These are phyloP conservation scores for Actinostola sp. DNA, from an alignment of 92 coral and sea anemone species.

Conservation along the genomic window DNA sequence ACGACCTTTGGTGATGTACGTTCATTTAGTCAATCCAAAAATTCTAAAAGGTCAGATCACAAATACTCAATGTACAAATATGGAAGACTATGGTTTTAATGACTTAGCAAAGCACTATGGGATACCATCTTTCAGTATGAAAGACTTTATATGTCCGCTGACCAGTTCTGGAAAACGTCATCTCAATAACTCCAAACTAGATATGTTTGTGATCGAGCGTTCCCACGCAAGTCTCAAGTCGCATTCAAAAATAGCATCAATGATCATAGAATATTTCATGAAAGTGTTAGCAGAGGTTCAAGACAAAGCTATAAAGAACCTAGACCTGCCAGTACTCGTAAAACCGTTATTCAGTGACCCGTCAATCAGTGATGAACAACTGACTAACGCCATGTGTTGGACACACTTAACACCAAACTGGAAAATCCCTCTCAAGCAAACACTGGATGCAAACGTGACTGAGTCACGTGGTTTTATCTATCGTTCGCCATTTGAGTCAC, in stretches of 20 bases:
- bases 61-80: conserved; percentile 56
- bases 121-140: conserved; percentile 45
- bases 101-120: conserved; percentile 52
- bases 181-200: not conserved
- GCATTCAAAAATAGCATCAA: conserved; percentile 44
- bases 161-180: conserved; percentile 4
- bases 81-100: conserved; percentile 52
- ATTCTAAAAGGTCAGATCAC: conserved; percentile 30
- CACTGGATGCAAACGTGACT: conserved; percentile 51
- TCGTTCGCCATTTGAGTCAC: conserved; percentile 8
- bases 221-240: conserved; percentile 41
- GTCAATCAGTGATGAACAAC: conserved; percentile 25
- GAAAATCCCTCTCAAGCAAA: conserved; percentile 37
- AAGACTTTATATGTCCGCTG: conserved; percentile 58
- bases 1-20: conserved; percentile 65
- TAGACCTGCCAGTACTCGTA: not conserved
- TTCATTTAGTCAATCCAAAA: conserved; percentile 69
- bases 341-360: conserved; percentile 31
- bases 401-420: conserved; percentile 65
- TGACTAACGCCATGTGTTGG: conserved; percentile 51
- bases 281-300: not conserved
- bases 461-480: conserved; percentile 35
- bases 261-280: conserved; percentile 44
- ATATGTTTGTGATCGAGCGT: conserved; percentile 41
- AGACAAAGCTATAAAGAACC: not conserved